Evolutionary conservation across 2,888 invertebrate genomes (phyloP), one percentile per base, ranked within the genome.

Genomic region (Trissolcus japonicus): DNA sequence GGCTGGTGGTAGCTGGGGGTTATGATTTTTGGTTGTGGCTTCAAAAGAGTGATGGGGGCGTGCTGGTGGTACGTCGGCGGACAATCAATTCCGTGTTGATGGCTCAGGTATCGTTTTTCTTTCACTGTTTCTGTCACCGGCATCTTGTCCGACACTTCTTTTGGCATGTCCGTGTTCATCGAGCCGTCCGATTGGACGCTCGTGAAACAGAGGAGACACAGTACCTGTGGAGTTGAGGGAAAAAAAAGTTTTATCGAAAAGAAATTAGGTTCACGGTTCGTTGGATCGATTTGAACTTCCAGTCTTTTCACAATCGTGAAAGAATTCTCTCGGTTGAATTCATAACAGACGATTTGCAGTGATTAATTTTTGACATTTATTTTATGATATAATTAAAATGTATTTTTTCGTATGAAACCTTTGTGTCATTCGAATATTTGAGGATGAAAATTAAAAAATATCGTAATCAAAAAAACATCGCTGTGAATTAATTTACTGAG

Each of bases 171-270:
- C 80, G 80, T 78, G 41, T 75, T 76, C 76, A 78, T 76, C 48
- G 77, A 73, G 25, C 65, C 54, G 41, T 84, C 83, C 65, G 83
- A 82, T 46, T 80, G 82, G 55, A 84, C 85, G 59, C 82, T 81
- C 71, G 85, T 81, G 61, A 88, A 81, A 83, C 87, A 88, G 80
- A 87, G 75, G 63, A 87, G 69, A 73, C 84, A 80, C 25, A 85
- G 77, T 72, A 88, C 77, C 88, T 88, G 65, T 3, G 9, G 48
- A 48, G 51, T 4, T 25, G 17, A 35, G 50, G 43, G 25, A 40
- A 21, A 53, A 57, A 17, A 50, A 25, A 35, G 11, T 35, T 46
- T 46, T 35, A 35, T 35, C 35, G 35, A 35, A 35, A 35, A 35
- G 35, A 9, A 35, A 35, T 35, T 35, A 35, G 35, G 35, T 35